Base-by-base conservation (phyloP, 30 jellyfish, hydroid and myxozoan genomes). In the Chrysaora quinquecirrha region DNA sequence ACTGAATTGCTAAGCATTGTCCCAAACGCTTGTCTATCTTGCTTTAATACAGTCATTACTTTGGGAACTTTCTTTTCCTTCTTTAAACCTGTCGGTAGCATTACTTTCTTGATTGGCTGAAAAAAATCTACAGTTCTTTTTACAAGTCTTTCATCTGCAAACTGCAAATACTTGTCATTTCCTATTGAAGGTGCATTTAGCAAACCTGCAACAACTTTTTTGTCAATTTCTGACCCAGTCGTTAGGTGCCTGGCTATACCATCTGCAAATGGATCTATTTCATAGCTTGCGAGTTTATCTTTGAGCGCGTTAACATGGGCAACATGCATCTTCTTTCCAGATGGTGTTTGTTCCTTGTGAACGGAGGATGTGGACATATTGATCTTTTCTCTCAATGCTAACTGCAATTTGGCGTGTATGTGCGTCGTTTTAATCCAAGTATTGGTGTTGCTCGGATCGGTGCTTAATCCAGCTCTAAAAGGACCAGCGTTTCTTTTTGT, bases 381-480 rank as follows among this genome's bases (percentile, higher is more conserved):
- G 82, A 34, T 70, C 35, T 70, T 70, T 28, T 70, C 82, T 70
- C 82, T 43, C 23, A 31, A 28, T 32, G 82, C 82, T 32, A 20
- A 32, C 31, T 70, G 82, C 28, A 70, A 9, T 28, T 70, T 70
- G 30, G 82, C 82, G 34, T 70, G 82, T 3, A 62, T 78, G 78
- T 78, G 74, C 21, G 31, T 28, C 48, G 84, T 78, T 21, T 60
- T 78, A 18, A 78, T 65, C 88, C 88, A 78, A 2, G 90, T 78
- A 23, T 78, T 78, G 73, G 48, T 67, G 49, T 64, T 47, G 46
- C 62, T 65, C 10, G 69, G 25, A 74, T 64, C 49, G 3, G 90
- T 63, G 90, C 90, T 78, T 2, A 30, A 78, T 20, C 90, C 87
- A 61, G 66, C 75, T 78, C 90, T 78, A 33, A 61, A 78, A 2